Conservation (phyloP, 1,140 invertebrate species). For the Drosophila asahinai region DNA sequence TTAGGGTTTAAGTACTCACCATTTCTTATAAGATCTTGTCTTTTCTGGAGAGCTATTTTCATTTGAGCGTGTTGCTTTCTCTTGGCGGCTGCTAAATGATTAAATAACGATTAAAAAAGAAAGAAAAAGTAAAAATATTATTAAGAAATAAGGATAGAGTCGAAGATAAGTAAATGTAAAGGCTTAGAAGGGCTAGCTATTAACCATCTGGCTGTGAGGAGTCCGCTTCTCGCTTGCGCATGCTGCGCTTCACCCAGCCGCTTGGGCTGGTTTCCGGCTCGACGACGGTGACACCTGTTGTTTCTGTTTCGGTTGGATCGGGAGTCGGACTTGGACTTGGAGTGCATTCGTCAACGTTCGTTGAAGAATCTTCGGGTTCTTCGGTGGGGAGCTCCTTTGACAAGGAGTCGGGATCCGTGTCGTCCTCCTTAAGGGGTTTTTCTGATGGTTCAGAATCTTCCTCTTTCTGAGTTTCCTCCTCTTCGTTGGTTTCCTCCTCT, state of each 20-base stretch:
- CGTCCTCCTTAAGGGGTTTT: too few species aligned
- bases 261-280: slow-evolving; percentile 29
- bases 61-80: slow-evolving; percentile 5
- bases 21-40: not conserved
- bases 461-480: too few species aligned
- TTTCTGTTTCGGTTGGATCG: slow-evolving; percentile 58
- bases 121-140: slow-evolving; percentile 6
- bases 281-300: slow-evolving; percentile 66
- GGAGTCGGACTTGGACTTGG: not conserved
- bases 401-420: not conserved
- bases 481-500: not conserved
- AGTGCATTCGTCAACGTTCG: not conserved
- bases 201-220: slow-evolving; percentile 64
- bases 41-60: not conserved
- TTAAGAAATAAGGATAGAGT: slow-evolving; percentile 7
- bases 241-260: slow-evolving; percentile 18
- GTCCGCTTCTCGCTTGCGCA: slow-evolving; percentile 44
- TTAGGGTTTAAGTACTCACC: slow-evolving; percentile 11
- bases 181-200: slow-evolving; percentile 49
- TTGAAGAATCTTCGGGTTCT: not conserved
- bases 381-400: not conserved
- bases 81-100: slow-evolving; percentile 24
- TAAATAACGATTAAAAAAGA: not conserved
- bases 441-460: too few species aligned
- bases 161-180: not conserved